Base-by-base conservation (phyloP, 2,888 invertebrate genomes). In the Anodontia alba region DNA sequence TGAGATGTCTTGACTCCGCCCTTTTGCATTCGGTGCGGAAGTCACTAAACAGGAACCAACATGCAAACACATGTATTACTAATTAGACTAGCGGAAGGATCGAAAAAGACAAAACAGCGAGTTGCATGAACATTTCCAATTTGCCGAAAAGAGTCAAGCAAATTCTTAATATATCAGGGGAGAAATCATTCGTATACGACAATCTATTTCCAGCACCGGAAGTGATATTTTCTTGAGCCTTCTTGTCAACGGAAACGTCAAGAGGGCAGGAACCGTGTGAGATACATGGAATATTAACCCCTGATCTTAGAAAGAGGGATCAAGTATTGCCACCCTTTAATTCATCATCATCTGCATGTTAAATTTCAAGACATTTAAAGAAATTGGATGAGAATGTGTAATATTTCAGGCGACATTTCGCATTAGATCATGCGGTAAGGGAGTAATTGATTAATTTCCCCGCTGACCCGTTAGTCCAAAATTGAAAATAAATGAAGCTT, bases 401-500 rank as follows among this genome's bases (percentile, higher is more conserved):
- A 62, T 62, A 62, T 33, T 62, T 17, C 33, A 62, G 62, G 33
- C 31, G 62, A 62, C 62, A 62, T 26, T 31, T 62, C 33, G 33
- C 62, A 62, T 62, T 62, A 62, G 62, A 62, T 62, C 33, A 62
- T 33, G 62, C 33, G 29, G 17, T 33, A 62, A 15, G 62, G 62
- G 62, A 62, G 62, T 62, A 79, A 72, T 82, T 85, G 81, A 85
- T 85, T 81, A 82, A 85, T 85, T 85, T 85, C 84, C 84, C 84
- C 42, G 73, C 80, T 85, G 84, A 85, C 84, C 84, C 84, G 77
- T 76, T 79, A 80, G 80, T 79, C 72, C 80, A 81, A 85, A 85
- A 82, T 85, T 85, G 84, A 85, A 82, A 85, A 80, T 82, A 81
- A 85, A 85, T 85, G 84, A 82, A 85, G 84, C 84, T 82, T 80